Conservation (phyloP, 1,140 invertebrate species). For the Apis cerana region DNA sequence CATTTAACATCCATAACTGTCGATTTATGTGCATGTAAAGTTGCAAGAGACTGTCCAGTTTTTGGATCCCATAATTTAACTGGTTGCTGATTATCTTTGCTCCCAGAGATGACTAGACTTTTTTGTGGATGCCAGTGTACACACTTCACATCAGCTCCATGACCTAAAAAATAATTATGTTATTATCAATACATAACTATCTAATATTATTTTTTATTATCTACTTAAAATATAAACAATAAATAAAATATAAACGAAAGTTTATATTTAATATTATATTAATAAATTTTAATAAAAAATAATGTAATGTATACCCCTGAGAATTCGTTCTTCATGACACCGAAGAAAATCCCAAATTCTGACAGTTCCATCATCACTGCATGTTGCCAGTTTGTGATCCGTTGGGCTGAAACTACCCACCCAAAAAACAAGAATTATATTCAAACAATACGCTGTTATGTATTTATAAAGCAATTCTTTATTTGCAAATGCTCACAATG, state of each 20-base stretch:
- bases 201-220: not conserved
- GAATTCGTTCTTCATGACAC: slow-evolving; percentile 97
- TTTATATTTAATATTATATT: not conserved
- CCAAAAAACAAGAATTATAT: slow-evolving; percentile 75
- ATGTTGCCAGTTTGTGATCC: slow-evolving; percentile 99
- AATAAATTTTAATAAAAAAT: not conserved
- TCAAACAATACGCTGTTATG: slow-evolving; percentile 46
- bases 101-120: slow-evolving; percentile 97
- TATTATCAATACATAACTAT: not conserved
- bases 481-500: slow-evolving; percentile 54
- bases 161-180: slow-evolving; percentile 84
- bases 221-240: not conserved
- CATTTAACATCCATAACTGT: slow-evolving; percentile 99
- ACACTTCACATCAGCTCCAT: slow-evolving; percentile 99
- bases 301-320: slow-evolving; percentile 87
- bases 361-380: slow-evolving; percentile 99
- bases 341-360: slow-evolving; percentile 99
- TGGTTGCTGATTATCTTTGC: slow-evolving; percentile 99
- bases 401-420: slow-evolving; percentile 97
- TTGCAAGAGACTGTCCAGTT: slow-evolving; percentile 93
- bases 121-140: slow-evolving; percentile 99
- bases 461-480: slow-evolving; percentile 61
- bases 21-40: slow-evolving; percentile 98
- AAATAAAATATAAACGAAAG: not conserved
- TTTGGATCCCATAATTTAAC: slow-evolving; percentile 99